Evolutionary conservation across 2,888 invertebrate species (phyloP).

Genomic region (Eristalinus sepulchralis): DNA sequence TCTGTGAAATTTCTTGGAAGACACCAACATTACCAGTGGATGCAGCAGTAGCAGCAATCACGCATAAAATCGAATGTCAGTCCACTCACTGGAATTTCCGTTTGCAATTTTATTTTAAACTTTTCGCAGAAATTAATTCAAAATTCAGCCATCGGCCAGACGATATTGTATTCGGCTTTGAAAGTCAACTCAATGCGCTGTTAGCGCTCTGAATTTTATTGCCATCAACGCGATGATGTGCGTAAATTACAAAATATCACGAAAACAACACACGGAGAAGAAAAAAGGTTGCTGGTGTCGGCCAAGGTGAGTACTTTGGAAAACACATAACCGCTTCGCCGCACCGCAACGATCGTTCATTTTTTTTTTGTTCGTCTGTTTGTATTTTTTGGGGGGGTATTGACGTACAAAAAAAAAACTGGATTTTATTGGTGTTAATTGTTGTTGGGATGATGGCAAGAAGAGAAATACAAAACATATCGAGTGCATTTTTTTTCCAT

Average conservation of each 20-base stretch:
- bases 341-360: not conserved
- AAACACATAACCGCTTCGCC: not conserved
- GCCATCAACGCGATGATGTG: slow-evolving; percentile 22
- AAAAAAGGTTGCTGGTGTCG: slow-evolving; percentile 9
- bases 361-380: not conserved
- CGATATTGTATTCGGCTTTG: not conserved
- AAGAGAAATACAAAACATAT: not conserved
- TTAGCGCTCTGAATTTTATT: slow-evolving; percentile 42
- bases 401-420: slow-evolving; percentile 49
- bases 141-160: not conserved
- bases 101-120: slow-evolving; percentile 14
- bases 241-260: slow-evolving; percentile 40
- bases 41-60: not conserved
- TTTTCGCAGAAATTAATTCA: slow-evolving; percentile 19
- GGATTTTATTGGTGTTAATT: slow-evolving; percentile 49
- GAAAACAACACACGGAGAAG: slow-evolving; percentile 10
- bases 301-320: slow-evolving; percentile 38
- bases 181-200: slow-evolving; percentile 5
- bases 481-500: not conserved
- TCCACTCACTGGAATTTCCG: slow-evolving; percentile 34
- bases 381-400: not conserved
- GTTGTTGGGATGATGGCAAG: slow-evolving; percentile 29
- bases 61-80: slow-evolving; percentile 1
- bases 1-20: slow-evolving; percentile 29
- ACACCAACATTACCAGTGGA: not conserved